A percentile compares a stretch with the other conserved stretches of the same genome.
Conservation (phyloP, 2,113 vertebrate species). For the Typhlomys cinereus region DNA sequence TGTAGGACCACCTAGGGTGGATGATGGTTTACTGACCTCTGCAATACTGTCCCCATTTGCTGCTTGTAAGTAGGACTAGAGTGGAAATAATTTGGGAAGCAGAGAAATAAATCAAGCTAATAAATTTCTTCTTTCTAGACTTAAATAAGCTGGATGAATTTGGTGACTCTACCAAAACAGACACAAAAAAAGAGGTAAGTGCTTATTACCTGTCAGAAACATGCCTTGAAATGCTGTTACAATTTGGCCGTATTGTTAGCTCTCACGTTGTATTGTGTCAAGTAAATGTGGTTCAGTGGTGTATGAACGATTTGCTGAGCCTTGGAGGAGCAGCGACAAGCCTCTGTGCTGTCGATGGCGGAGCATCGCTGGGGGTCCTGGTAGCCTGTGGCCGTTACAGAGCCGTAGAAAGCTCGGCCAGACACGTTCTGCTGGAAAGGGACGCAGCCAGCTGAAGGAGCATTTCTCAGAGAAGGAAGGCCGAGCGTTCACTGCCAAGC, state of each 20-base stretch:
- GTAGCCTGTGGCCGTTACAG: too few relatives aligned
- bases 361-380: too few relatives aligned
- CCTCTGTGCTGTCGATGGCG: background rate
- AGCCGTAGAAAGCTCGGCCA: background rate
- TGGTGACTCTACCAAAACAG: conserved; percentile 79
- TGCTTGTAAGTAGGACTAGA: conserved; percentile 25
- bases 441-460: background rate
- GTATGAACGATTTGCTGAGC: background rate
- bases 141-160: conserved; percentile 87
- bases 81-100: conserved; percentile 38
- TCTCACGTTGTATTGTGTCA: background rate
- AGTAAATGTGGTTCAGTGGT: background rate
- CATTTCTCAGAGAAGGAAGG: background rate
- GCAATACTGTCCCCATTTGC: background rate
- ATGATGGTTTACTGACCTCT: background rate
- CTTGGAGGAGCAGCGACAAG: background rate
- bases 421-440: background rate
- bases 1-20: too few relatives aligned
- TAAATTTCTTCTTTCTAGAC: conserved; percentile 84
- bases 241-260: background rate
- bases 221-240: background rate
- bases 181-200: conserved; percentile 84
- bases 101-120: conserved; percentile 44
- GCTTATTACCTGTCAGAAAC: background rate
- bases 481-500: background rate